Evolutionary conservation across 1,140 invertebrate species (phyloP).

Genomic region (Battus philenor): DNA sequence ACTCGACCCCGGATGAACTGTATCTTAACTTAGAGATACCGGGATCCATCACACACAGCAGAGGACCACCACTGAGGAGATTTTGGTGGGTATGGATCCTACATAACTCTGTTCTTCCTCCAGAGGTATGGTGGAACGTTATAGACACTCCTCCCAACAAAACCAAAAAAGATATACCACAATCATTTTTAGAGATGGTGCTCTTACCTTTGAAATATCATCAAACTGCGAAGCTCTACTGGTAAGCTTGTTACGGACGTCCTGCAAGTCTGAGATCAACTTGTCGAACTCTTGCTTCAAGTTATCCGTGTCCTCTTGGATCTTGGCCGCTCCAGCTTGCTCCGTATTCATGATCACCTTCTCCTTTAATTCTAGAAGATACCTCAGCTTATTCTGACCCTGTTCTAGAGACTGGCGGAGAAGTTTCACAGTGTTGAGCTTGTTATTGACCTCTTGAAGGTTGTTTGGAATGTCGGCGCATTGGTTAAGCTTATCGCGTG

Average conservation of each 20-base stretch:
- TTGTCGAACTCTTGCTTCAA: conserved; percentile 93
- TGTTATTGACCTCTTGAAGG: conserved; percentile 87
- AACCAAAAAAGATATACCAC: too few relatives aligned
- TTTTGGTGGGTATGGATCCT: too few relatives aligned
- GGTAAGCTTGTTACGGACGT: conserved; percentile 84
- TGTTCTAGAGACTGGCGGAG: conserved; percentile 91
- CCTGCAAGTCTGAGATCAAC: conserved; percentile 86
- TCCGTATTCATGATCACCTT: conserved; percentile 95
- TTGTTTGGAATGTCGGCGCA: conserved; percentile 86
- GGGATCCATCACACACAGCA: too few relatives aligned
- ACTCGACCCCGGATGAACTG: too few relatives aligned
- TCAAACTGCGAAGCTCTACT: conserved; percentile 85
- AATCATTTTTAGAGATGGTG: too few relatives aligned
- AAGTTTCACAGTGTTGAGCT: conserved; percentile 88
- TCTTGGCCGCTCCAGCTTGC: conserved; percentile 88
- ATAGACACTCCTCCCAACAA: too few relatives aligned
- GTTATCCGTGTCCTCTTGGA: conserved; percentile 92
- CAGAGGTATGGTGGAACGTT: too few relatives aligned
- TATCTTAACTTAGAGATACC: too few relatives aligned
- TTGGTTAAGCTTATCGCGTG: conserved; percentile 87
- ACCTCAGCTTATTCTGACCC: conserved; percentile 92
- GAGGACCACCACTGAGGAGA: too few relatives aligned
- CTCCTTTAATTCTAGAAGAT: conserved; percentile 93
- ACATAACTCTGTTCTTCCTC: too few relatives aligned
- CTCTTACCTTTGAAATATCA: conserved; percentile 86